Conservation (phyloP, 2,797 vertebrate genomes). For the Fistularia tabacaria region DNA sequence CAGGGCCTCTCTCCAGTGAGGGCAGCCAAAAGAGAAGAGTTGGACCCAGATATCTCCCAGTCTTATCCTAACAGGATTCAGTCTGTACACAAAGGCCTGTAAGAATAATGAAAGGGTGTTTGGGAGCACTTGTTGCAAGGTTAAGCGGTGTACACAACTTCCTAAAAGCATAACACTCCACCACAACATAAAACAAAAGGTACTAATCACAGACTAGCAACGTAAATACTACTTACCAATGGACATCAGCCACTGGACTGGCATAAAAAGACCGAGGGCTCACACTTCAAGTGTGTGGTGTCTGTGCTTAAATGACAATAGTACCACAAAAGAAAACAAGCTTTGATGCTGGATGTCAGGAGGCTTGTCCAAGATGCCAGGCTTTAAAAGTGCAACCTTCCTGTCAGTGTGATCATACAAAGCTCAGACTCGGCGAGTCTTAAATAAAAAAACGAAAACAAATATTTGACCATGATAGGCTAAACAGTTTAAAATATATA, state of each 20-base stretch:
- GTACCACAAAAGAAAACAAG: constrained; percentile 32
- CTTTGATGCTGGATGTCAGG: constrained; percentile 45
- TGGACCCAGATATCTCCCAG: constrained; percentile 66
- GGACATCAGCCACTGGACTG: constrained; percentile 51
- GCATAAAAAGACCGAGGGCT: constrained; percentile 45
- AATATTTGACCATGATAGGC: too few species aligned
- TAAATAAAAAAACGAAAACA: too few species aligned
- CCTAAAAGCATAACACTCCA: constrained; percentile 58
- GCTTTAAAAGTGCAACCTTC: constrained; percentile 7
- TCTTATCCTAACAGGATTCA: constrained; percentile 76
- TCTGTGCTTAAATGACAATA: constrained; percentile 48
- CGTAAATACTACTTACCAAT: constrained; percentile 58
- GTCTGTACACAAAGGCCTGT: constrained; percentile 69
- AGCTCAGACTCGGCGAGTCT: neutral
- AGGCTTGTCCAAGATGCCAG: constrained; percentile 45
- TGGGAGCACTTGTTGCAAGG: constrained; percentile 66
- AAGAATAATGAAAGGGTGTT: constrained; percentile 70
- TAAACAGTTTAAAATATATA: too few species aligned
- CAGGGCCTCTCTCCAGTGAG: constrained; percentile 60
- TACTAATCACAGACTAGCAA: constrained; percentile 67
- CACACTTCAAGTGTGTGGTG: constrained; percentile 33
- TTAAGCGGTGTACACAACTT: constrained; percentile 68
- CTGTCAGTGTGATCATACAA: neutral
- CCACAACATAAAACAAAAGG: constrained; percentile 61
- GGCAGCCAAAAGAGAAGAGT: constrained; percentile 64